Conservation (phyloP, 1,140 invertebrate genomes). For the Drosophila jambulina region DNA sequence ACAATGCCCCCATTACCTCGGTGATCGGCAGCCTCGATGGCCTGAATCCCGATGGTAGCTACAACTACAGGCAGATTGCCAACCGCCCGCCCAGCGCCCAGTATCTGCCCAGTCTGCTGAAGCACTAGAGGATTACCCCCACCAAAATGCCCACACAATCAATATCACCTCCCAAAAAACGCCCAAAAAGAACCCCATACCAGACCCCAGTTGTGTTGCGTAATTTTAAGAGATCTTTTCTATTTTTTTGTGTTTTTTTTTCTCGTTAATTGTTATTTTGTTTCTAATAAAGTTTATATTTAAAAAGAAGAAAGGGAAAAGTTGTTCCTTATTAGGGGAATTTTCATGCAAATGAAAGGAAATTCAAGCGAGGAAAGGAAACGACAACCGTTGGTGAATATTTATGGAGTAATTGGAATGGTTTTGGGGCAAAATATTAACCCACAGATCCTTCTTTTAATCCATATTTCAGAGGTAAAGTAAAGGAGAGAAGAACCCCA, state of each 20-base stretch:
- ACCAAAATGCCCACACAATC: neutral
- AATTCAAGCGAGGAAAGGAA: neutral
- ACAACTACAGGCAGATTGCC: slow-evolving; percentile 74
- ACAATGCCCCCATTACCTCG: slow-evolving; percentile 75
- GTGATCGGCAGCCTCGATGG: slow-evolving; percentile 80
- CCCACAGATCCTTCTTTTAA: neutral
- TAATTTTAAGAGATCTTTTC: slow-evolving; percentile 62
- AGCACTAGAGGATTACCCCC: slow-evolving; percentile 45
- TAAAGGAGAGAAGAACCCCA: neutral
- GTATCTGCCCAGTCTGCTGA: slow-evolving; percentile 67
- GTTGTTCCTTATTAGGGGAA: neutral
- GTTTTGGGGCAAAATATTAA: neutral
- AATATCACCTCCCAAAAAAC: neutral
- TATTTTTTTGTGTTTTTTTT: slow-evolving; percentile 45
- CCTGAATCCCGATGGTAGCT: slow-evolving; percentile 79
- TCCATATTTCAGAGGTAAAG: neutral
- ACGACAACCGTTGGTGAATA: neutral
- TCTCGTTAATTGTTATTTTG: slow-evolving; percentile 48
- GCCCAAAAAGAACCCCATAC: slow-evolving; percentile 12
- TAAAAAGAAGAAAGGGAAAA: slow-evolving; percentile 30
- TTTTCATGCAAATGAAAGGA: neutral
- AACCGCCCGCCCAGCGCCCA: slow-evolving; percentile 53
- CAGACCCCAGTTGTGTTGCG: slow-evolving; percentile 51
- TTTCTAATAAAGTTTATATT: slow-evolving; percentile 63
- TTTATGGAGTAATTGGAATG: neutral